Percentiles rank a stretch among this genome's conserved stretches.
These are phyloP conservation scores for Ciona savignyi DNA, from an alignment of 23 tunicate species.

Conservation along the genomic window DNA sequence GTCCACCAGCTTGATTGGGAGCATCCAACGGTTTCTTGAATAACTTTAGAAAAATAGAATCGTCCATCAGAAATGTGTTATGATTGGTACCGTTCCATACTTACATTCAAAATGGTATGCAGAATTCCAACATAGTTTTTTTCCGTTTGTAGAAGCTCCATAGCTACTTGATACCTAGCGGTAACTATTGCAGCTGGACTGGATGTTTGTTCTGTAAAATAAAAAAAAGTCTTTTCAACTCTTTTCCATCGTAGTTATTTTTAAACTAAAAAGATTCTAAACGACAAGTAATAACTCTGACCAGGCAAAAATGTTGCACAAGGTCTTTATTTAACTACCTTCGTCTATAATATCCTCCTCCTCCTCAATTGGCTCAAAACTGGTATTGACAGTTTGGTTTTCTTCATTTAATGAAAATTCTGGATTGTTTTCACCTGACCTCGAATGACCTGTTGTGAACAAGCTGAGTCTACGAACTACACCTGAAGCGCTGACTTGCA, in stretches of 20 bases:
- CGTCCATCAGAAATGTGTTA: neutral
- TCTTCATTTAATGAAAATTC: neutral
- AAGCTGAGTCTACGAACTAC: neutral
- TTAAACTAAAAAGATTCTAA: neutral
- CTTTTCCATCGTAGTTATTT: no score
- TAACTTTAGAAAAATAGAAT: conserved; percentile 20
- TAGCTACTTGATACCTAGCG: conserved; percentile 78
- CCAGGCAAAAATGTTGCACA: no score
- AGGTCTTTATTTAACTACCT: no score
- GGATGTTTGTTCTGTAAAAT: conserved; percentile 27
- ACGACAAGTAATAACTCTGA: neutral
- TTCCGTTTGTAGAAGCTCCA: conserved; percentile 92
- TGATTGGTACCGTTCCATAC: no score
- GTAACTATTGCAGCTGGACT: conserved; percentile 18
- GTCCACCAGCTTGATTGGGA: conserved; percentile 83
- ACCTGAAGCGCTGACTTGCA: neutral
- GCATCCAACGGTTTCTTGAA: conserved; percentile 87
- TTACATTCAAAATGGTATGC: conserved; percentile 57
- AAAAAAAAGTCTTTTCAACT: no score
- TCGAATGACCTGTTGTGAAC: neutral
- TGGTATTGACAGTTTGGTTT: neutral
- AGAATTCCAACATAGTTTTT: conserved; percentile 87
- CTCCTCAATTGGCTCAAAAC: neutral
- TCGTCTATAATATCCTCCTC: neutral
- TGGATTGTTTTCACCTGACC: neutral